phyloP scores from a whole-genome alignment of 2,888 invertebrate genomes.

The Folsomia manolachei region DNA sequence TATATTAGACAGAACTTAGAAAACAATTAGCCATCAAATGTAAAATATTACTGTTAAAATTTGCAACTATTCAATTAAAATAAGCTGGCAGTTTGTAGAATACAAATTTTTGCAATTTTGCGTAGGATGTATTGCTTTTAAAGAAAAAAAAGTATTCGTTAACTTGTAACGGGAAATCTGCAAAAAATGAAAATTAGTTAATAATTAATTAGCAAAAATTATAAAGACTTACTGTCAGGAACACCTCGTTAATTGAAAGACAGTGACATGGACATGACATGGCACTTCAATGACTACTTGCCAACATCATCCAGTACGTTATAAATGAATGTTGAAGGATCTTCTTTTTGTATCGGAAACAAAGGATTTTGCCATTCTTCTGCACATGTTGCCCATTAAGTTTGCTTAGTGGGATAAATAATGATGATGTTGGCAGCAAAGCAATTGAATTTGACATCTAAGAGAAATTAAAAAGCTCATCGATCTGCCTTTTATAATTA shows the following conservation, averaged over 20 bases:
- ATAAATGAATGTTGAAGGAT: no score
- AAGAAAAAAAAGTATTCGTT: no score
- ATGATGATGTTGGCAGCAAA: not conserved
- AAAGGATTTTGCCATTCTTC: no score
- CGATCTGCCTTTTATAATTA: slow-evolving; percentile 1
- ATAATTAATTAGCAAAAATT: not conserved
- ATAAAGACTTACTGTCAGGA: not conserved
- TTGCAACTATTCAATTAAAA: not conserved
- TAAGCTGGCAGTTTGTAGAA: not conserved
- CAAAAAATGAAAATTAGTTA: not conserved
- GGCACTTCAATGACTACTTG: not conserved
- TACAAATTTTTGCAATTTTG: no score
- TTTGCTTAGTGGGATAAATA: no score
- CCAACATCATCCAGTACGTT: not conserved
- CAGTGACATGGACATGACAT: not conserved
- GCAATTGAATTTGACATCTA: not conserved
- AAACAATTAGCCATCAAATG: not conserved
- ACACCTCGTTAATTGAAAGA: not conserved
- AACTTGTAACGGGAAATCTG: no score
- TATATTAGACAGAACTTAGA: no score
- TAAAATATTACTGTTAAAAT: not conserved
- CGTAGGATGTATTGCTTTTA: no score
- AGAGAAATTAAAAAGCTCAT: not conserved
- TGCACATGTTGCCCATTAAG: not conserved
- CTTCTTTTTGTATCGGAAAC: no score